Percentiles rank a stretch among this genome's conserved stretches.
Conservation (phyloP, 2,113 vertebrate species). For the Echinops telfairi region DNA sequence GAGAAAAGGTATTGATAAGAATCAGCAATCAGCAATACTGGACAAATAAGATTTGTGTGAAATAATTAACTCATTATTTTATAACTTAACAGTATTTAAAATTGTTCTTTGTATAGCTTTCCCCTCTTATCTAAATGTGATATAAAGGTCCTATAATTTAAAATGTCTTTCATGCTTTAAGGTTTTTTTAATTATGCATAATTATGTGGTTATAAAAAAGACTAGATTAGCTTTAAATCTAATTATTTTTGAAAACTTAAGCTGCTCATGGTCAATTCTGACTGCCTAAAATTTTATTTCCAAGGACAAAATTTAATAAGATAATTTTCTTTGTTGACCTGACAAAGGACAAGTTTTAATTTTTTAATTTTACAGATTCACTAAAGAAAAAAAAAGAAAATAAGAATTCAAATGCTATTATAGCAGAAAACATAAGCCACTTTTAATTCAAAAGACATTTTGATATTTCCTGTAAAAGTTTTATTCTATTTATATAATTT, state of each 20-base stretch:
- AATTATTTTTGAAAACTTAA: slow-evolving; percentile 62
- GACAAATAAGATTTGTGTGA: slow-evolving; percentile 53
- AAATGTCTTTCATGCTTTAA: slow-evolving; percentile 62
- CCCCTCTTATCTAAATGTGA: slow-evolving; percentile 66
- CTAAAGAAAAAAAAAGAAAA: slow-evolving; percentile 43
- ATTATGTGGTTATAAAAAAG: slow-evolving; percentile 65
- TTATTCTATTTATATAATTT: slow-evolving; percentile 34
- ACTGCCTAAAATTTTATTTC: slow-evolving; percentile 49
- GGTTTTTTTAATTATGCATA: slow-evolving; percentile 67
- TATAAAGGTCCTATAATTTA: slow-evolving; percentile 68
- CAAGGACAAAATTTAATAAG: slow-evolving; percentile 35
- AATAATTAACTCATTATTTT: slow-evolving; percentile 57
- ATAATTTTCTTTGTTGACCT: slow-evolving; percentile 51
- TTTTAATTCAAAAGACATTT: slow-evolving; percentile 64
- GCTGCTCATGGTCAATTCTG: slow-evolving; percentile 39
- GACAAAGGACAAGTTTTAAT: slow-evolving; percentile 12
- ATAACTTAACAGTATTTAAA: slow-evolving; percentile 59
- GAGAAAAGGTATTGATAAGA: slow-evolving; percentile 54
- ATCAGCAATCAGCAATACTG: not conserved
- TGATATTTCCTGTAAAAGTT: slow-evolving; percentile 55
- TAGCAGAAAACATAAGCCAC: slow-evolving; percentile 33
- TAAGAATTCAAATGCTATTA: slow-evolving; percentile 43
- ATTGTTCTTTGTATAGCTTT: slow-evolving; percentile 55
- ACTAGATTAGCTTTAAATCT: slow-evolving; percentile 65
- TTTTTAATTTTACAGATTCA: slow-evolving; percentile 32